Conservation (phyloP, 2,888 invertebrate genomes). For the Podotricha telesiphe region DNA sequence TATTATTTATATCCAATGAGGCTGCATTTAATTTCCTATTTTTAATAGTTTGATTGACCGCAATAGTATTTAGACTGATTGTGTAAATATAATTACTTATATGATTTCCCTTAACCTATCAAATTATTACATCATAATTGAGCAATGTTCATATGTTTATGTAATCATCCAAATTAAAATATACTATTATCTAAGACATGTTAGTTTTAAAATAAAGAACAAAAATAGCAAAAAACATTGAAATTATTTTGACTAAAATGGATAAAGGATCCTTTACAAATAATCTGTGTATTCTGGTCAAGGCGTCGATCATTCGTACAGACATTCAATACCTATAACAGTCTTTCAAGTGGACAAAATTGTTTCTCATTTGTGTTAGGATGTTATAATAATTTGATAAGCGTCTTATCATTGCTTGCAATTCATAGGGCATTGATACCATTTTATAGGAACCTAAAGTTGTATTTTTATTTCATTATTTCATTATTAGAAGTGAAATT, state of each 20-base stretch:
- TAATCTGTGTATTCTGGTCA: too few relatives aligned
- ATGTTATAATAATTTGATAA: not conserved
- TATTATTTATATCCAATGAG: slow-evolving; percentile 52
- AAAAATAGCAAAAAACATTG: not conserved
- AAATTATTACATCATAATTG: slow-evolving; percentile 3
- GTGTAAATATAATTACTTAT: slow-evolving; percentile 14
- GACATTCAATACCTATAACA: not conserved
- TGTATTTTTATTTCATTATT: not conserved
- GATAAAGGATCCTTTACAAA: not conserved
- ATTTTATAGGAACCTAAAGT: not conserved
- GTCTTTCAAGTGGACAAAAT: not conserved
- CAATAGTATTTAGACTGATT: slow-evolving; percentile 29
- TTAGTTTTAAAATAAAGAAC: not conserved
- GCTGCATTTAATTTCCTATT: slow-evolving; percentile 39
- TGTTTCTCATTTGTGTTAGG: not conserved
- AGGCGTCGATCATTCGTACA: slow-evolving; percentile 1
- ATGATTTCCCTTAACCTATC: slow-evolving; percentile 10
- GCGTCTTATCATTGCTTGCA: slow-evolving; percentile 8
- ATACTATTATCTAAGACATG: not conserved
- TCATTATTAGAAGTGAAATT: not conserved
- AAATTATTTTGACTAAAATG: not conserved
- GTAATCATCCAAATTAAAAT: not conserved
- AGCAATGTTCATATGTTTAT: not conserved
- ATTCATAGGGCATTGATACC: slow-evolving; percentile 2
- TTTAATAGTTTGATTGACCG: slow-evolving; percentile 37